Percentiles rank a stretch among this genome's conserved stretches.
Conservation (phyloP, 53 echinoderm and acorn worm genomes). For the Henricia sp. region DNA sequence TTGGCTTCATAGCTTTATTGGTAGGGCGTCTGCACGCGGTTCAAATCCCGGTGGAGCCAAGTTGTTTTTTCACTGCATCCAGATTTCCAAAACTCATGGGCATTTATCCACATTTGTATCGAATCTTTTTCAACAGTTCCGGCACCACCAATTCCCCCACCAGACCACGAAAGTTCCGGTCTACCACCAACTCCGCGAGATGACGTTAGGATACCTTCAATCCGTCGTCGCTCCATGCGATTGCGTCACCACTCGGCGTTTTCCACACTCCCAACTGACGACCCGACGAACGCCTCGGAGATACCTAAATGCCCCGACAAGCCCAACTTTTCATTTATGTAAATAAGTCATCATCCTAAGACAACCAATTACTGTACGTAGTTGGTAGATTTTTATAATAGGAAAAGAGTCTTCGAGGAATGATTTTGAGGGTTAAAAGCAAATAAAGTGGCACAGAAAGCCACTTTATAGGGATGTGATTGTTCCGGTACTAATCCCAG, state of each 20-base stretch:
- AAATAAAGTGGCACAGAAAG: too few relatives aligned
- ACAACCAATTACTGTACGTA: too few relatives aligned
- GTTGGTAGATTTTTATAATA: too few relatives aligned
- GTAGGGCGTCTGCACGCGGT: neutral
- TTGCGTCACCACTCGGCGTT: constrained; percentile 13
- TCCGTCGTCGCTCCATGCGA: neutral
- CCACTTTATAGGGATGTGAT: too few relatives aligned
- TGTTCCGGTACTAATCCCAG: too few relatives aligned
- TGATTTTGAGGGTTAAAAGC: too few relatives aligned
- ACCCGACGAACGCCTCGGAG: neutral
- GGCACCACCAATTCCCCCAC: neutral
- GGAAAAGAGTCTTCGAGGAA: too few relatives aligned
- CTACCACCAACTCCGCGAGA: neutral
- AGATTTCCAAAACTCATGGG: too few relatives aligned
- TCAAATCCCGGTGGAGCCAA: neutral
- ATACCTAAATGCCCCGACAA: neutral
- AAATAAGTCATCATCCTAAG: too few relatives aligned
- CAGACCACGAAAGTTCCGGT: neutral
- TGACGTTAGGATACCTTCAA: neutral
- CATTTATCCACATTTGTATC: too few relatives aligned
- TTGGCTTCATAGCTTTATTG: too few relatives aligned
- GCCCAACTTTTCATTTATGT: constrained; percentile 8
- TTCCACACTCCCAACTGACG: constrained; percentile 2
- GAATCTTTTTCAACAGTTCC: neutral
- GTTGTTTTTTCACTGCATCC: neutral